Percentiles rank a stretch among this genome's conserved stretches.
Evolutionary conservation across 2,888 invertebrate genomes (phyloP).

Genomic region (Mylabris sibirica): DNA sequence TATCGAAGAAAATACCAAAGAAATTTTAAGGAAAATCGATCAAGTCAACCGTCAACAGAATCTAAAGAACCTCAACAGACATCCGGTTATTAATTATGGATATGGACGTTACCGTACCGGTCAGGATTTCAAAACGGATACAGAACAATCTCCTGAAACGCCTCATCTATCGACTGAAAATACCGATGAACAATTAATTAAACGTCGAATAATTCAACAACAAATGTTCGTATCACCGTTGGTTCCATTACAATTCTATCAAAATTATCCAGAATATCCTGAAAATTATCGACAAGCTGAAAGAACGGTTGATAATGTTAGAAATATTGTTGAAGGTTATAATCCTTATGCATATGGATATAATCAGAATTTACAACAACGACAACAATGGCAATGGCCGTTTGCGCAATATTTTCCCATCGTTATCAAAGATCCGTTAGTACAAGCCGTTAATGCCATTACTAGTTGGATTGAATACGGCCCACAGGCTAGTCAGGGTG

Average conservation of each 20-base stretch:
- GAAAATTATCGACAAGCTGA: conserved; percentile 23
- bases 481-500: conserved; percentile 64
- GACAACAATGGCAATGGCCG: conserved; percentile 62
- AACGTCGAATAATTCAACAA: conserved; percentile 57
- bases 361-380: background rate
- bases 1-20: conserved; percentile 53
- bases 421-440: conserved; percentile 66
- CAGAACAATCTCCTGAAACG: conserved; percentile 28
- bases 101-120: background rate
- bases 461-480: conserved; percentile 68
- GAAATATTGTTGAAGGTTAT: background rate
- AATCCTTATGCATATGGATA: background rate
- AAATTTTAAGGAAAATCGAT: conserved; percentile 67
- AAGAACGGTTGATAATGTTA: conserved; percentile 12
- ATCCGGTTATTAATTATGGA: background rate
- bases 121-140: conserved; percentile 28
- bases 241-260: conserved; percentile 23
- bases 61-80: conserved; percentile 34
- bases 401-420: conserved; percentile 66
- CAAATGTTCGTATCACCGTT: conserved; percentile 52
- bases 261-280: conserved; percentile 6
- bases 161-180: conserved; percentile 40
- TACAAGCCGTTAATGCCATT: conserved; percentile 64
- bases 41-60: conserved; percentile 64
- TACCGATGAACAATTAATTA: conserved; percentile 53